phyloP scores from a whole-genome alignment of 2,888 invertebrate species.

The Axea sp. region DNA sequence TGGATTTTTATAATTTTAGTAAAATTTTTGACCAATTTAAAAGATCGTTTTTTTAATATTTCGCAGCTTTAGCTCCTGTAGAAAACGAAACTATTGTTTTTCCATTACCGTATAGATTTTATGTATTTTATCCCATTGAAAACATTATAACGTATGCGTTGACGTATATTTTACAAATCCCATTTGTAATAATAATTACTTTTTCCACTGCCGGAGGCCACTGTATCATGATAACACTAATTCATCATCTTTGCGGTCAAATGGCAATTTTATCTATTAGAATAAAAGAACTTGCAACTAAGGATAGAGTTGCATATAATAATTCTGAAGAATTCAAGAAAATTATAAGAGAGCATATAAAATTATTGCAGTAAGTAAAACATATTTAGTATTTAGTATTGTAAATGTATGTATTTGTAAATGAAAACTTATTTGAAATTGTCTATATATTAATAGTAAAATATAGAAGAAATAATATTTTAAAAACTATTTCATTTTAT shows the following conservation, averaged over 20 bases:
- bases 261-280: constrained; percentile 64
- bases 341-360: constrained; percentile 41
- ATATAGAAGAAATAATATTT: no score
- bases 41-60: no score
- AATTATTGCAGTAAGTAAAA: constrained; percentile 38
- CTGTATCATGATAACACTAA: constrained; percentile 69
- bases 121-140: constrained; percentile 65
- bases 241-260: constrained; percentile 70
- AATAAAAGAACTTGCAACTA: constrained; percentile 11
- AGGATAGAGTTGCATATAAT: background rate
- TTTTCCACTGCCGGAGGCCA: constrained; percentile 68
- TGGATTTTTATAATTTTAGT: no score
- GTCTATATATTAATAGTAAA: no score
- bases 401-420: no score
- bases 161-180: constrained; percentile 67
- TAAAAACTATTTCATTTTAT: no score
- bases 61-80: constrained; percentile 8
- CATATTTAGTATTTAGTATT: no score
- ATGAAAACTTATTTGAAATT: no score
- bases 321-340: constrained; percentile 4
- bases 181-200: constrained; percentile 68
- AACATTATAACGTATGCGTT: constrained; percentile 64
- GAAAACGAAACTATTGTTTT: constrained; percentile 20
- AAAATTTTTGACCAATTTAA: no score
- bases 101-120: constrained; percentile 69